Evolutionary conservation across 2,797 vertebrate species (phyloP).

Genomic region (Cyprinella venusta): DNA sequence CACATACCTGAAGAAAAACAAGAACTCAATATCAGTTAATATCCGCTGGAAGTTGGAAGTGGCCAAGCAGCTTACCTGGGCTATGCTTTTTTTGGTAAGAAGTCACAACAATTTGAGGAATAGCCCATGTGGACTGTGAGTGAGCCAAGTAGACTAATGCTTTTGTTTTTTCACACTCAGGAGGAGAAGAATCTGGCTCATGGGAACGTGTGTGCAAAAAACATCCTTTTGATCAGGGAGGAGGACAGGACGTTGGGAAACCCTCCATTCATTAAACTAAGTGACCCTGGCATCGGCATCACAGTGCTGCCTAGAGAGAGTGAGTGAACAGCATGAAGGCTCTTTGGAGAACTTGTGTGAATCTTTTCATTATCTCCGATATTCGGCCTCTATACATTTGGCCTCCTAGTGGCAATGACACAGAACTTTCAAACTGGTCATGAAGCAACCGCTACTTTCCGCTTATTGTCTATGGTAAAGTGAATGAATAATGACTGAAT

Average conservation of each 20-base stretch:
- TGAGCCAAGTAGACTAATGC: neutral
- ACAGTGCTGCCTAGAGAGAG: slow-evolving; percentile 92
- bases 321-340: slow-evolving; percentile 70
- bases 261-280: slow-evolving; percentile 95
- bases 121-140: neutral
- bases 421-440: neutral
- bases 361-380: neutral
- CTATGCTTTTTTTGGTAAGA: slow-evolving; percentile 96
- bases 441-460: neutral
- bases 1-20: slow-evolving; percentile 96
- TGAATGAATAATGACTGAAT: neutral
- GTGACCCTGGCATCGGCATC: slow-evolving; percentile 94
- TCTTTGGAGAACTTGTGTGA: neutral
- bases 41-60: slow-evolving; percentile 98
- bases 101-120: neutral
- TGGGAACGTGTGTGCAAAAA: slow-evolving; percentile 96
- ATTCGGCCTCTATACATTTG: neutral
- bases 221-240: slow-evolving; percentile 95
- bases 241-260: slow-evolving; percentile 90
- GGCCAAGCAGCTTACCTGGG: slow-evolving; percentile 95
- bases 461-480: neutral
- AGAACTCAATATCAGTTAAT: slow-evolving; percentile 80
- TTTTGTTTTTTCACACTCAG: slow-evolving; percentile 68
- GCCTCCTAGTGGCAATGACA: neutral
- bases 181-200: slow-evolving; percentile 93